These are phyloP conservation scores for Cydia pomonella DNA, from an alignment of 1,140 invertebrate genomes.

Conservation along the genomic window DNA sequence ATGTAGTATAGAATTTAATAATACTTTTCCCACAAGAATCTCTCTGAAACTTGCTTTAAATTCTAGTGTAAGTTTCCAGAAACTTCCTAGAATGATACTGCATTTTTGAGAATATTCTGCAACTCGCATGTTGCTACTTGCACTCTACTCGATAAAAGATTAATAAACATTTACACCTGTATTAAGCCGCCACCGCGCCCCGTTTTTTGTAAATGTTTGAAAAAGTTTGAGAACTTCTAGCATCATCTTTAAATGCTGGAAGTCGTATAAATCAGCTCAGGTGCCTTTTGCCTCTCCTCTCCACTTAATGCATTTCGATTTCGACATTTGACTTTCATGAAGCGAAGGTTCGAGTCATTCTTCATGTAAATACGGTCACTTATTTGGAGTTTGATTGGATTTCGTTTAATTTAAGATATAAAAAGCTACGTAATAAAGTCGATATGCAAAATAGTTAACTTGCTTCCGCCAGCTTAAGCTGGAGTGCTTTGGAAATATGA, in stretches of 20 bases:
- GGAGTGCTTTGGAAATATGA: not conserved
- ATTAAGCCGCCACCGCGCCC: too few species aligned
- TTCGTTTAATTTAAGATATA: not conserved
- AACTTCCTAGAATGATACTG: too few species aligned
- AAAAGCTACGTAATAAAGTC: not conserved
- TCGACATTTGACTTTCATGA: not conserved
- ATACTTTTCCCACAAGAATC: too few species aligned
- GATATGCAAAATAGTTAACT: not conserved
- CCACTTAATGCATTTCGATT: conserved; percentile 4
- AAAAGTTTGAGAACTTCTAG: not conserved
- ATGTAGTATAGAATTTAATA: too few species aligned
- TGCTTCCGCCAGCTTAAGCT: not conserved
- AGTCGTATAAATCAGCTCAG: conserved; percentile 14
- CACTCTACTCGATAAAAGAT: too few species aligned
- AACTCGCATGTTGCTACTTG: too few species aligned
- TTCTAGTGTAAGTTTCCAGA: too few species aligned
- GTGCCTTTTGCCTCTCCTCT: conserved; percentile 2
- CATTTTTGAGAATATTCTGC: too few species aligned
- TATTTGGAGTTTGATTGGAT: not conserved
- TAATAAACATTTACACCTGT: too few species aligned
- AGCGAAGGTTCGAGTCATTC: not conserved
- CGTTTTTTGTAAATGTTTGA: not conserved
- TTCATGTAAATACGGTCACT: not conserved
- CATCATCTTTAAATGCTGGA: not conserved
- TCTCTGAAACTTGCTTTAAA: too few species aligned